Conservation (phyloP, 2,113 vertebrate species). For the Lophochroa leadbeateri region DNA sequence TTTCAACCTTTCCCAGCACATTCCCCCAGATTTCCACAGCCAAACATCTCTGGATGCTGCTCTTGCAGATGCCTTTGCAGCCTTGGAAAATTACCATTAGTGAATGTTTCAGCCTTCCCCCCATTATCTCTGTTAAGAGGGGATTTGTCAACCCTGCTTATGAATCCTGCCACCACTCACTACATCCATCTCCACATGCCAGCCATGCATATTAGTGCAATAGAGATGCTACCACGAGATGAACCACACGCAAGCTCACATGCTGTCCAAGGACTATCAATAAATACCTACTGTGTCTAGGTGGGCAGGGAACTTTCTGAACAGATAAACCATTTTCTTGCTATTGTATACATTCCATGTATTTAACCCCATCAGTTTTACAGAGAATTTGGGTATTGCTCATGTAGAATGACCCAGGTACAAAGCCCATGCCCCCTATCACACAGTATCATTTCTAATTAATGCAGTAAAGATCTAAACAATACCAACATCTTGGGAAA, state of each 20-base stretch:
- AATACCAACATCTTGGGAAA: conserved; percentile 76
- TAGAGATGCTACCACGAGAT: neutral
- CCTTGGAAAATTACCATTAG: neutral
- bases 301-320: conserved; percentile 60
- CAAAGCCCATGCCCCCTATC: conserved; percentile 45
- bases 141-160: conserved; percentile 36
- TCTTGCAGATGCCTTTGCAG: neutral
- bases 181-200: neutral
- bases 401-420: accelerated
- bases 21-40: neutral
- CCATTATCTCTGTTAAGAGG: neutral
- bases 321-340: neutral
- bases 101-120: neutral
- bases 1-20: neutral
- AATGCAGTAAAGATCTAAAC: conserved; percentile 58
- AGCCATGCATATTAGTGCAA: conserved; percentile 41
- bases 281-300: conserved; percentile 25
- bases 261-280: conserved; percentile 19
- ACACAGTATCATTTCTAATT: conserved; percentile 27
- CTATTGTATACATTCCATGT: neutral
- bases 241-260: neutral
- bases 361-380: neutral
- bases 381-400: neutral
- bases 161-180: neutral
- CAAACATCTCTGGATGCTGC: neutral